Evolutionary conservation across 1,140 invertebrate species (phyloP).

Genomic region (Drosophila tristis): DNA sequence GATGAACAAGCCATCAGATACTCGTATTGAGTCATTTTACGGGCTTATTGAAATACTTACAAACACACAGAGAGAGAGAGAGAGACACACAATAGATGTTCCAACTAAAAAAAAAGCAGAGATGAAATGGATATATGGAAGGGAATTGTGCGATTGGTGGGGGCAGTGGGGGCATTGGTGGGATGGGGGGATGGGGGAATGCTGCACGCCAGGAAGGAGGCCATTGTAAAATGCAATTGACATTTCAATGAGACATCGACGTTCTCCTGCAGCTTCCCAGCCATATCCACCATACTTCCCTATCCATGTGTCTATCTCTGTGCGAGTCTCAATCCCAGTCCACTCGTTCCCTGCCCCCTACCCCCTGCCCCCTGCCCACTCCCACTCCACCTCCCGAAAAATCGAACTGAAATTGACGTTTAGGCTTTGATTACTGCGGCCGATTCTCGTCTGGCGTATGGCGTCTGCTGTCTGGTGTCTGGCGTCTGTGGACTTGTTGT

Average conservation of each 20-base stretch:
- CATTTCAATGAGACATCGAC: slow-evolving; percentile 64
- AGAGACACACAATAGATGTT: slow-evolving; percentile 15
- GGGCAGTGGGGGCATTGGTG: too few relatives aligned
- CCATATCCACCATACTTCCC: background rate
- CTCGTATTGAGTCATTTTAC: slow-evolving; percentile 38
- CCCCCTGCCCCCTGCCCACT: background rate
- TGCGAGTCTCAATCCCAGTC: background rate
- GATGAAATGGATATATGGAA: slow-evolving; percentile 1
- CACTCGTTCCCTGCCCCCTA: background rate
- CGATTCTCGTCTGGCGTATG: background rate
- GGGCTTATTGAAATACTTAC: slow-evolving; percentile 46
- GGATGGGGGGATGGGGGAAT: slow-evolving; percentile 2
- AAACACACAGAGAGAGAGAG: slow-evolving; percentile 7
- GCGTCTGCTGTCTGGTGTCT: too few relatives aligned
- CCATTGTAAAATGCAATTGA: slow-evolving; percentile 72
- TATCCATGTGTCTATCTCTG: background rate
- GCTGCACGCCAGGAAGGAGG: slow-evolving; percentile 8
- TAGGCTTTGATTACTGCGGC: slow-evolving; percentile 61
- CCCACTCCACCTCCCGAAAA: background rate
- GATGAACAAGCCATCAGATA: slow-evolving; percentile 41
- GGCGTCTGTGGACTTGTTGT: too few relatives aligned
- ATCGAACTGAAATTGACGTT: slow-evolving; percentile 68
- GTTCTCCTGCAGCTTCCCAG: slow-evolving; percentile 8
- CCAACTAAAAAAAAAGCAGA: slow-evolving; percentile 20
- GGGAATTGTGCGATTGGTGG: slow-evolving; percentile 4